A percentile compares a stretch with the other conserved stretches of the same genome.
These are phyloP conservation scores for Cydia amplana DNA, from an alignment of 1,140 invertebrate genomes.

Conservation along the genomic window DNA sequence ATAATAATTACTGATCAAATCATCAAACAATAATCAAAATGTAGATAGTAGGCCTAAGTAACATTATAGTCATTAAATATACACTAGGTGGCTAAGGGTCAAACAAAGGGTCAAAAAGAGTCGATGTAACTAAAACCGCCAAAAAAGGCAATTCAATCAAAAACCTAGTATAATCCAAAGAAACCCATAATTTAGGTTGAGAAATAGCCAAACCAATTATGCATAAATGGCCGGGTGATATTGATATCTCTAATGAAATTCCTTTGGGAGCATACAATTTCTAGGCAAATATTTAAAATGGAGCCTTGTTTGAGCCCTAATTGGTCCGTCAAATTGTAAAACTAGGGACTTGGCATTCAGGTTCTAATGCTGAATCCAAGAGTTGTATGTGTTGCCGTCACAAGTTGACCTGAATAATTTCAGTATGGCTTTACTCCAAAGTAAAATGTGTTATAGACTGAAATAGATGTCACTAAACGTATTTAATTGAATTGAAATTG, in stretches of 20 bases:
- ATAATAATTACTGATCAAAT: too few species aligned
- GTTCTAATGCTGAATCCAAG: too few species aligned
- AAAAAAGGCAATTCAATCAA: background rate
- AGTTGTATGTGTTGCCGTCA: background rate
- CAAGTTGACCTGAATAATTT: background rate
- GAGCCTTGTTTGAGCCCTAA: background rate
- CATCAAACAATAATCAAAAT: too few species aligned
- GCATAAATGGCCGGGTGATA: background rate
- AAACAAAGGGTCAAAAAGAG: too few species aligned
- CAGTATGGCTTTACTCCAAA: background rate
- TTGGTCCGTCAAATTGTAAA: background rate
- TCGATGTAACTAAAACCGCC: too few species aligned
- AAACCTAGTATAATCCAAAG: background rate
- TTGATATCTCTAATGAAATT: background rate
- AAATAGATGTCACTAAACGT: too few species aligned
- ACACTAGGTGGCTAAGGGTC: too few species aligned
- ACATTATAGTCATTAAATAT: too few species aligned
- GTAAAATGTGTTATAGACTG: background rate
- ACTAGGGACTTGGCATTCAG: background rate
- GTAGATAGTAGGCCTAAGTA: too few species aligned
- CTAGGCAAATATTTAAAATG: background rate
- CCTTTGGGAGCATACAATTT: background rate
- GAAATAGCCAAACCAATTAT: background rate
- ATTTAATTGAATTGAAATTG: too few species aligned
- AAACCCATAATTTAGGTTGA: background rate